Evolutionary conservation across 2,888 invertebrate genomes (phyloP), one percentile per base, ranked within the genome.

Genomic region (Amphipoea lucens): DNA sequence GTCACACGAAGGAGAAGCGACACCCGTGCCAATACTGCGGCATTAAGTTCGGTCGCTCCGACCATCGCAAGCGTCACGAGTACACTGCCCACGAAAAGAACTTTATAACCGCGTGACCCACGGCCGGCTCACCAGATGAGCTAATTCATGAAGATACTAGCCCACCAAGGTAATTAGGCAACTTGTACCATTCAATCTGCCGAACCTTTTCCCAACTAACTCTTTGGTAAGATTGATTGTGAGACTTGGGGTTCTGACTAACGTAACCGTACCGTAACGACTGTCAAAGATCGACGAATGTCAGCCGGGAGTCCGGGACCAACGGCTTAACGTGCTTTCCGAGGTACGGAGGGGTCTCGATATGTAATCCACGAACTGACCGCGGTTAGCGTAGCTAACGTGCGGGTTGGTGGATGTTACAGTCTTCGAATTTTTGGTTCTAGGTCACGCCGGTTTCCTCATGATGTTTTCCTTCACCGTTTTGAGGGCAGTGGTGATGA

Each of bases 21-120:
- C 92, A 95, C 87, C 90, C 94, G 36, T 97, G 97, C 85, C 92
- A 93, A 83, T 97, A 95, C 92, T 97, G 97, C 90, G 95, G 93
- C 45, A 87, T 94, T 40, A 91, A 90, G 83, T 97, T 96, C 92
- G 94, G 93, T 40, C 94, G 97, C 68, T 95, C 96, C 57, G 96
- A 97, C 90, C 97, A 97, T 84, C 93, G 95, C 78, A 94, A 93
- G 85, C 90, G 96, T 0, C 97, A 97, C 90, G 95, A 97, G 90
- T 92, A 85, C 86, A 96, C 95, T 0, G 95, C 96, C 2, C 97
- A 97, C 87, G 91, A 95, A 83, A 92, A 92, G 65, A 92, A 92
- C 65, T 78, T 91, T 11, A 67, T 82, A 23, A 67, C 85, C 11
- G 67, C 76, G n/a, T 84, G 82, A 81, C 76, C 65, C 45, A 12